Evolutionary conservation across 2,888 invertebrate genomes (phyloP).

Genomic region (Ypsolopha scabrella): DNA sequence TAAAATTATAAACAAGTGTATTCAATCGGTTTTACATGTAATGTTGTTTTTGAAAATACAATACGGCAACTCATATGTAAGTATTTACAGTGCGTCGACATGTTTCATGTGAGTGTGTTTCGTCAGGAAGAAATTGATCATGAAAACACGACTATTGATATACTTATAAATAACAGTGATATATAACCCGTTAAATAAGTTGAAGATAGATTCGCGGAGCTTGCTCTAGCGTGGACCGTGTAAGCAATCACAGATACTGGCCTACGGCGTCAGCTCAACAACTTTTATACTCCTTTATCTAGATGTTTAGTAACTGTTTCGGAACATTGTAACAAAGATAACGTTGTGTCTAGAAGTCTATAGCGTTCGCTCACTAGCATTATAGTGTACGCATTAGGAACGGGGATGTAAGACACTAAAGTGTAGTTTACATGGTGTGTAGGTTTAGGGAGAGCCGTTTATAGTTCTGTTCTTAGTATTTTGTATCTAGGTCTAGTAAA

Average conservation of each 20-base stretch:
- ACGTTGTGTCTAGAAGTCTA: too few species aligned
- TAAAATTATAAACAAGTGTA: too few species aligned
- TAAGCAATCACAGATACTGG: slow-evolving; percentile 67
- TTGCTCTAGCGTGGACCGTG: slow-evolving; percentile 67
- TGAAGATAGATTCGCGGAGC: slow-evolving; percentile 59
- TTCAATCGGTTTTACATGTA: neutral
- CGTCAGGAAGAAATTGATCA: neutral
- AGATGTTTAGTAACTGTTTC: neutral
- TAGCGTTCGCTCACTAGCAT: slow-evolving; percentile 1
- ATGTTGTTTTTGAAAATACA: neutral
- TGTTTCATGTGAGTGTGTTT: neutral
- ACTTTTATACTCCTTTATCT: slow-evolving; percentile 11
- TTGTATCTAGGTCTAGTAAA: too few species aligned
- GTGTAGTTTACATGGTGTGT: slow-evolving; percentile 5
- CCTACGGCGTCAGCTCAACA: slow-evolving; percentile 53
- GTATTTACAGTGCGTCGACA: slow-evolving; percentile 1
- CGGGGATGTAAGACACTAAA: slow-evolving; percentile 1
- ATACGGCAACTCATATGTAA: neutral
- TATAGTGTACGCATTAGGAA: neutral
- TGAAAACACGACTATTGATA: neutral
- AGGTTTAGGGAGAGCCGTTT: neutral
- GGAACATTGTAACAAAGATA: too few species aligned
- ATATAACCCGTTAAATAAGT: slow-evolving; percentile 56
- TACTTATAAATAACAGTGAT: slow-evolving; percentile 26
- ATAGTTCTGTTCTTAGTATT: too few species aligned